Base-by-base conservation (phyloP, 1,140 invertebrate species). In the Hylaeus volcanicus region DNA sequence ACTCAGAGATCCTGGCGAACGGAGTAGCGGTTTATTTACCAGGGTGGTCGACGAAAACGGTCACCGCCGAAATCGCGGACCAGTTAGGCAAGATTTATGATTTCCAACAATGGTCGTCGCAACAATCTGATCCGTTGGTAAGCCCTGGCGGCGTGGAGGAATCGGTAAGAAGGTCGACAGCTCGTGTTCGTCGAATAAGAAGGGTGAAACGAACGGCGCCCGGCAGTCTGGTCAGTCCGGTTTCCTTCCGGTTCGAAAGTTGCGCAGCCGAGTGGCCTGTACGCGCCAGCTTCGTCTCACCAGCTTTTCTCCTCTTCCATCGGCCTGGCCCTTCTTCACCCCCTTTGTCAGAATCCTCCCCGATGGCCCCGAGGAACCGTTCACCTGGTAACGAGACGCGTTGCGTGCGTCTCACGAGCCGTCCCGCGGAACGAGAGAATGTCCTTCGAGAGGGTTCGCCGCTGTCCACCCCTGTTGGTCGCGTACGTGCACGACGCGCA, bases 151-250 rank as follows among this genome's bases (percentile, higher is more conserved):
- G 74, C 45, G 12, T 14, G 43, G 37, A 76, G 56, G 58, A 68
- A 79, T 60, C 58, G 64, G 55, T 53, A 58, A 60, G 65, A 65
- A 83, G 80, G 71, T 73, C 79, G 80, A 53, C 79, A 79, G 72
- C 63, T 79, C 58, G 75, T 74, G 60, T 64, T 66, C 37, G 11
- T 58, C 45, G 63, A 81, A 58, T 61, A 88, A 86, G 85, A 86
- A 84, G 89, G 86, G 84, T 88, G 84, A 85, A 88, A 88, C 85
- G 56, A 79, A 85, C 83, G 91, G 90, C 90, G 91, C 89, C 90
- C 84, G 88, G 86, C 89, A 90, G 91, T 92, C 91, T 92, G 89
- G 85, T 91, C 88, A 76, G 84, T 88, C 87, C 84, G 86, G 87
- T 91, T 90, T 83, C 87, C 86, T 85, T 87, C 84, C 82, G 69